These are phyloP conservation scores for Leucophenga montana DNA, from an alignment of 2,888 invertebrate genomes.

Conservation along the genomic window DNA sequence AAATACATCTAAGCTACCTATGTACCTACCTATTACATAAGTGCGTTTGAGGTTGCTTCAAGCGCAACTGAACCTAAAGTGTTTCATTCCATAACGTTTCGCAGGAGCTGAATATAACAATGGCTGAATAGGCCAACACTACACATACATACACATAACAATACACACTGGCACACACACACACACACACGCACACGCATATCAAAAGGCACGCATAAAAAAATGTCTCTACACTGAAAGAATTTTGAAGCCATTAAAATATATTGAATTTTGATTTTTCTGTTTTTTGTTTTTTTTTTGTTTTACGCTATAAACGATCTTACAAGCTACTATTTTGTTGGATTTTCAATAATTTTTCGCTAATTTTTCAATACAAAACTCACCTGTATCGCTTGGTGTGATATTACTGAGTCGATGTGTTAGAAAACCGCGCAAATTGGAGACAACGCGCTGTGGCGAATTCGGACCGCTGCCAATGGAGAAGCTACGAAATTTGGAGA, in stretches of 20 bases:
- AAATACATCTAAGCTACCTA: constrained; percentile 8
- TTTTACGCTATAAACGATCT: background rate
- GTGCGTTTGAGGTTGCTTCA: constrained; percentile 28
- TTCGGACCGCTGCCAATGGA: constrained; percentile 80
- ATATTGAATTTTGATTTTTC: constrained; percentile 1
- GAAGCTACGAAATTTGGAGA: constrained; percentile 80
- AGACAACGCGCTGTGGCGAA: constrained; percentile 82
- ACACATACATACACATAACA: constrained; percentile 7
- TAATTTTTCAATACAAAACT: constrained; percentile 56
- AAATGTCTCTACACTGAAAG: constrained; percentile 55
- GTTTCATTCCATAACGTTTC: constrained; percentile 58
- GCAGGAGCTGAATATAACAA: constrained; percentile 32
- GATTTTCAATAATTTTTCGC: background rate
- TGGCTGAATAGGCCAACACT: constrained; percentile 18
- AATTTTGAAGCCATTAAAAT: constrained; percentile 30
- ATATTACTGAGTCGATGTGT: constrained; percentile 79
- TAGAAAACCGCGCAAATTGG: constrained; percentile 83
- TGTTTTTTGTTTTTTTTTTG: background rate
- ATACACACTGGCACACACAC: background rate
- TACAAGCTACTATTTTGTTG: background rate
- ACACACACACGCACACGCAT: background rate
- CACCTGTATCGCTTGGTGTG: constrained; percentile 84
- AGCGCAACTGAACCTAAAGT: constrained; percentile 39
- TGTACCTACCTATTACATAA: constrained; percentile 47
- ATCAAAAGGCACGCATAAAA: constrained; percentile 36